These are phyloP conservation scores for Eupithecia insigniata DNA, from an alignment of 2,888 invertebrate genomes.

Conservation along the genomic window DNA sequence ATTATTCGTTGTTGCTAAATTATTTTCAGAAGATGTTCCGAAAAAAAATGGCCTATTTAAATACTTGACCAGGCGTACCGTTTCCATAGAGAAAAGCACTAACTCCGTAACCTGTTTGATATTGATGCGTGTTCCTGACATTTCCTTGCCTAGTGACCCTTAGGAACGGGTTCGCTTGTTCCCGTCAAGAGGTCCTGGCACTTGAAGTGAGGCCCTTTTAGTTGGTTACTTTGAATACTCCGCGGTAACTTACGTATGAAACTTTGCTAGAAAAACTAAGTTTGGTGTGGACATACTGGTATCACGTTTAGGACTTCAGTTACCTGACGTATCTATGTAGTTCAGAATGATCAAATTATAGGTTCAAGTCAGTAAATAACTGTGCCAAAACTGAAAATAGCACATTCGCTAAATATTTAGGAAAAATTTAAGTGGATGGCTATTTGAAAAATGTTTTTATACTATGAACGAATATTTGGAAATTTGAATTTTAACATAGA, in stretches of 20 bases:
- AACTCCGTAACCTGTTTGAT: slow-evolving; percentile 53
- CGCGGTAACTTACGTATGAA: slow-evolving; percentile 53
- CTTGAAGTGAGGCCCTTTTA: slow-evolving; percentile 56
- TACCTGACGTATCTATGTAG: neutral
- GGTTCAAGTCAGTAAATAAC: too few species aligned
- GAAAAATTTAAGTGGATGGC: too few species aligned
- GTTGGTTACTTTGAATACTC: slow-evolving; percentile 62
- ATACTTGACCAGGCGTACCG: neutral
- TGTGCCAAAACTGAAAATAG: too few species aligned
- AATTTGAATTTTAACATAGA: too few species aligned
- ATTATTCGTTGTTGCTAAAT: too few species aligned
- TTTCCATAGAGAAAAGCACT: slow-evolving; percentile 11
- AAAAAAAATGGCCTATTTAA: neutral
- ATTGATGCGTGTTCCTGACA: slow-evolving; percentile 79
- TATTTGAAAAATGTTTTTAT: too few species aligned
- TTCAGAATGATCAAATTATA: too few species aligned
- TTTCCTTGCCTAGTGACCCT: slow-evolving; percentile 72
- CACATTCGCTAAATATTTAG: too few species aligned
- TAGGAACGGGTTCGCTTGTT: slow-evolving; percentile 51
- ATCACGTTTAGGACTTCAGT: slow-evolving; percentile 21
- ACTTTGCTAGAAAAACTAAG: slow-evolving; percentile 53
- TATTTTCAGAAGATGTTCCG: neutral
- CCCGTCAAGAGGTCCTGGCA: slow-evolving; percentile 50
- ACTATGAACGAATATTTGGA: too few species aligned
- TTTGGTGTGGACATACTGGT: slow-evolving; percentile 15